Evolutionary conservation across 2,113 vertebrate species (phyloP).

Genomic region (Papio anubis): DNA sequence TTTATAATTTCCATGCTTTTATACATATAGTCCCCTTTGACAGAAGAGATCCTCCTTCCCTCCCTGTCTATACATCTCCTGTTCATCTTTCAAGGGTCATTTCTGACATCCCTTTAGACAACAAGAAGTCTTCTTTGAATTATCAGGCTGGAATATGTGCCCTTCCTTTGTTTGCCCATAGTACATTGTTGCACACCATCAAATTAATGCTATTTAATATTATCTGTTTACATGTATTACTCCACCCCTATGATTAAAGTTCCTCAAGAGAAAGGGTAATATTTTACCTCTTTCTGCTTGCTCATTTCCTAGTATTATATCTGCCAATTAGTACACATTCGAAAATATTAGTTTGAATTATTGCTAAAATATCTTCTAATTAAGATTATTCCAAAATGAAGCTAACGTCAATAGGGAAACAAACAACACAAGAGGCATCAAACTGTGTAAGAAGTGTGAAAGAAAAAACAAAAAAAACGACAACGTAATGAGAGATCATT

Average conservation of each 20-base stretch:
- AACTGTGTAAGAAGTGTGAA: not conserved
- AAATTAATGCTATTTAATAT: slow-evolving; percentile 10
- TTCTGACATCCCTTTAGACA: not conserved
- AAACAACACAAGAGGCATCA: not conserved
- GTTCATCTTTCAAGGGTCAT: slow-evolving; percentile 15
- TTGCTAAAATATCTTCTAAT: slow-evolving; percentile 43
- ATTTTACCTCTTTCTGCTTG: not conserved
- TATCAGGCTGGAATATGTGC: not conserved
- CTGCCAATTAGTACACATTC: not conserved
- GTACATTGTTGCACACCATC: not conserved
- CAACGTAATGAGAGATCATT: not conserved
- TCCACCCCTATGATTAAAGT: not conserved
- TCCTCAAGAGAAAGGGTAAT: slow-evolving; percentile 23
- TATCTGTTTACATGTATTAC: not conserved
- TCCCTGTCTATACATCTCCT: not conserved
- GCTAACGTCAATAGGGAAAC: not conserved
- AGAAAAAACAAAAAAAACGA: not conserved
- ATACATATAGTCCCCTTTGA: not conserved
- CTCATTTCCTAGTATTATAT: not conserved
- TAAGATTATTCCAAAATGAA: slow-evolving; percentile 19
- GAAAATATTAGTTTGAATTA: slow-evolving; percentile 37
- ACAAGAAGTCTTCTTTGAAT: not conserved
- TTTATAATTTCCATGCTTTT: not conserved
- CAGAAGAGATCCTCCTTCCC: not conserved
- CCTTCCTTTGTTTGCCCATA: not conserved